Evolutionary conservation across 2,113 vertebrate genomes (phyloP).

Genomic region (Ia io): DNA sequence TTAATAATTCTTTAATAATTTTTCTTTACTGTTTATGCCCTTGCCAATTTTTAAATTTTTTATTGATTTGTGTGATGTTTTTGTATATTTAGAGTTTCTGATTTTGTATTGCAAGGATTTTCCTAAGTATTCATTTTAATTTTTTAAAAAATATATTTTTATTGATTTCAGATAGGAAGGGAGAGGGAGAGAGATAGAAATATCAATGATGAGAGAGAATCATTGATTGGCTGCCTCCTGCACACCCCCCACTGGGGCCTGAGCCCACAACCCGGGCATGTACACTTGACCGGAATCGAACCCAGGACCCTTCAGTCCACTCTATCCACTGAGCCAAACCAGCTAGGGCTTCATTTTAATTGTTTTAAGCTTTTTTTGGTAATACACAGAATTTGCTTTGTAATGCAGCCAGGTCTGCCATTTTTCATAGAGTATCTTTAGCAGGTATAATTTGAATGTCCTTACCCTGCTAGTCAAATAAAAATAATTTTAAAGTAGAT

Average conservation of each 20-base stretch:
- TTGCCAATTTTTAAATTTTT: constrained; percentile 26
- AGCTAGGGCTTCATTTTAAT: no score
- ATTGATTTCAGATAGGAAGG: no score
- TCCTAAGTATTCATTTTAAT: not conserved
- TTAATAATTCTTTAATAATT: not conserved
- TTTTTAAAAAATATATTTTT: not conserved
- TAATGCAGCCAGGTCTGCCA: not conserved
- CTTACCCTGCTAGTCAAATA: not conserved
- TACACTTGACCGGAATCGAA: no score
- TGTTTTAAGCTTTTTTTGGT: not conserved
- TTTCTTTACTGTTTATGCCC: not conserved
- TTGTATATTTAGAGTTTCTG: not conserved
- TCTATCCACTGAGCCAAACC: no score
- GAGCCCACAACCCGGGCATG: no score
- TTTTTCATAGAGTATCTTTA: not conserved
- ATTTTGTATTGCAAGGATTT: not conserved
- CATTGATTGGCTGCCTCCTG: no score
- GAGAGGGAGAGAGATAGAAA: no score
- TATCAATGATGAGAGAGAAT: no score
- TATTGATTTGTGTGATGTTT: not conserved
- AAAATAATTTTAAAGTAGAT: constrained; percentile 11
- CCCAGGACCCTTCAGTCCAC: no score
- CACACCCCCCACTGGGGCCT: no score
- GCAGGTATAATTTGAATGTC: not conserved
- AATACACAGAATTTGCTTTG: not conserved